These are phyloP conservation scores for Leucopsar rothschildi DNA, from an alignment of 2,113 vertebrate genomes.

Conservation along the genomic window DNA sequence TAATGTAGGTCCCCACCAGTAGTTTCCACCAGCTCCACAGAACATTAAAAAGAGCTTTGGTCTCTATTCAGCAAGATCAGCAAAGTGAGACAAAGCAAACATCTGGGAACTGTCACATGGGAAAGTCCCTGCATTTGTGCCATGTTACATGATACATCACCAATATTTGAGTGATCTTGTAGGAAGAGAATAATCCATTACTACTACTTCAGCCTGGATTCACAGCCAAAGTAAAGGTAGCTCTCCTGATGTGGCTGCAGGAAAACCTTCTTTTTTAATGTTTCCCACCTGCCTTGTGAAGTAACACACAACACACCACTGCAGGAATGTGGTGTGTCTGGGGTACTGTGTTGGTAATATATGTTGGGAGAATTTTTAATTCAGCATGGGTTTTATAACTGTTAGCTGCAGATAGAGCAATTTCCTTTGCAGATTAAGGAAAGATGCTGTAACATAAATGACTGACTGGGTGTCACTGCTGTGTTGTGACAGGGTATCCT, in stretches of 20 bases:
- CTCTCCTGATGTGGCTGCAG: background rate
- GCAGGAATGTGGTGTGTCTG: background rate
- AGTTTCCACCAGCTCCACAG: background rate
- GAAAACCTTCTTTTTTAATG: background rate
- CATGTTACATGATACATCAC: background rate
- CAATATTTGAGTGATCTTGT: background rate
- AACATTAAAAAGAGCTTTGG: background rate
- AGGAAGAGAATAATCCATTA: background rate
- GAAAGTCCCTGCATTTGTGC: background rate
- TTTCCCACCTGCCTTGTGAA: background rate
- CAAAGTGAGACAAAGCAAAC: background rate
- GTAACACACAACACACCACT: background rate
- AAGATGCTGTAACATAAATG: background rate
- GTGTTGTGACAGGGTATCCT: constrained; percentile 57
- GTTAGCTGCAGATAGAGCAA: background rate
- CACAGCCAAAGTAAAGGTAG: background rate
- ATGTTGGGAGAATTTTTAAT: background rate
- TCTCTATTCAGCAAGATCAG: background rate
- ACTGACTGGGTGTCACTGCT: constrained; percentile 20
- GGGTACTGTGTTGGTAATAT: background rate
- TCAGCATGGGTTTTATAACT: background rate
- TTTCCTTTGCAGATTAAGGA: constrained; percentile 14
- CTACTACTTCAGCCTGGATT: background rate
- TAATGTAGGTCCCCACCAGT: background rate
- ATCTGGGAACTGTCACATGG: background rate